These are phyloP conservation scores for Esox lucius DNA, from an alignment of 2,797 vertebrate genomes.

Conservation along the genomic window DNA sequence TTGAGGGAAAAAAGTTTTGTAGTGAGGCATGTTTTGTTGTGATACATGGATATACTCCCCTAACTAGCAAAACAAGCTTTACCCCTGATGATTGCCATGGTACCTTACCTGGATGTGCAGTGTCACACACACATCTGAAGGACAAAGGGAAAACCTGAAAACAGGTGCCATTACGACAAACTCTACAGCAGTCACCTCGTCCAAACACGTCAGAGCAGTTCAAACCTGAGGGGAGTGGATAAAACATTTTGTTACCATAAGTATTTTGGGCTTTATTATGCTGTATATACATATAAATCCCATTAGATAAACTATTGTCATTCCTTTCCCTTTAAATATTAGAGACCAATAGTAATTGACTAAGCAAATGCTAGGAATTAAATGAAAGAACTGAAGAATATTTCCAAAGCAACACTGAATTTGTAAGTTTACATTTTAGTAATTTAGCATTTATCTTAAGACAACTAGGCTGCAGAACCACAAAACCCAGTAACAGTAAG, in stretches of 20 bases:
- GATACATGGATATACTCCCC: too few species aligned
- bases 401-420: neutral
- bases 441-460: too few species aligned
- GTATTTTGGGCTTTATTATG: too few species aligned
- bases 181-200: constrained; percentile 68
- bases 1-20: too few species aligned
- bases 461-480: too few species aligned
- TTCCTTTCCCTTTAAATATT: neutral
- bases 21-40: too few species aligned
- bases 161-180: constrained; percentile 75
- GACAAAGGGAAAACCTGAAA: constrained; percentile 63
- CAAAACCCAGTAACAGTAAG: too few species aligned
- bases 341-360: neutral
- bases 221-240: constrained; percentile 67
- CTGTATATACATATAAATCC: too few species aligned
- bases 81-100: neutral
- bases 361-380: neutral
- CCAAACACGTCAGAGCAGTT: constrained; percentile 81
- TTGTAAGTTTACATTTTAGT: too few species aligned
- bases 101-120: constrained; percentile 65
- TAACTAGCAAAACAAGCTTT: too few species aligned
- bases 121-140: constrained; percentile 74
- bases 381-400: neutral
- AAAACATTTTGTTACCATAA: neutral
- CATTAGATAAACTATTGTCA: too few species aligned